A percentile compares a stretch with the other conserved stretches of the same genome.
Conservation (phyloP, 1,140 invertebrate species). For the Ceratosolen fusciceps region DNA sequence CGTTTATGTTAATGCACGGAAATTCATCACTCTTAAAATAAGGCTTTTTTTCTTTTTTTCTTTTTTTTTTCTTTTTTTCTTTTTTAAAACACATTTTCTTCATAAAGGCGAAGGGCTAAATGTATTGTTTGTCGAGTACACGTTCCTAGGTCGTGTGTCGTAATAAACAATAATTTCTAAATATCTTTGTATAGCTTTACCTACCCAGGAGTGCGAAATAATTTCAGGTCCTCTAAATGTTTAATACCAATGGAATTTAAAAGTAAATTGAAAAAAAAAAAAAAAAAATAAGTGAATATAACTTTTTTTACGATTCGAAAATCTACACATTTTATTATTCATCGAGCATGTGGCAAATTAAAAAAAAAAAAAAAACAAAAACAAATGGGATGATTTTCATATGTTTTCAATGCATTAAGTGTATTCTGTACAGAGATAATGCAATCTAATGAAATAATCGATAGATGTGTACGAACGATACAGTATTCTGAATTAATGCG, state of each 20-base stretch:
- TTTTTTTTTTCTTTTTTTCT: background rate
- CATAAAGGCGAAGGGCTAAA: conserved; percentile 21
- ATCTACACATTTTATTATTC: conserved; percentile 47
- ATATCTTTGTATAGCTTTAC: conserved; percentile 45
- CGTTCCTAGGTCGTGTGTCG: conserved; percentile 20
- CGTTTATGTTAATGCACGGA: too few relatives aligned
- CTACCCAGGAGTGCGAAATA: conserved; percentile 44
- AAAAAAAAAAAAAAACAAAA: too few relatives aligned
- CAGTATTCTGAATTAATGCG: conserved; percentile 61
- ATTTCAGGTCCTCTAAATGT: conserved; percentile 41
- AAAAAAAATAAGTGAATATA: conserved; percentile 30
- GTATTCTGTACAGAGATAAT: conserved; percentile 65
- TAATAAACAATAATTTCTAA: conserved; percentile 24
- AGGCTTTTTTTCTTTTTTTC: background rate
- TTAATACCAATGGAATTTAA: conserved; percentile 34
- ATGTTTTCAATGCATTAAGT: conserved; percentile 55
- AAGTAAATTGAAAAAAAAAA: too few relatives aligned
- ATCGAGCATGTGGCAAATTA: conserved; percentile 36
- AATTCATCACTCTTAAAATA: background rate
- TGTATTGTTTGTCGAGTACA: background rate
- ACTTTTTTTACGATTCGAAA: conserved; percentile 46
- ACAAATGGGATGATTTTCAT: conserved; percentile 24
- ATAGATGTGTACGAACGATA: conserved; percentile 60
- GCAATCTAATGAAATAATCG: conserved; percentile 63
- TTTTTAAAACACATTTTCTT: background rate